Base-by-base conservation (phyloP, 1,140 invertebrate genomes). In the Dreissena rostriformis region DNA sequence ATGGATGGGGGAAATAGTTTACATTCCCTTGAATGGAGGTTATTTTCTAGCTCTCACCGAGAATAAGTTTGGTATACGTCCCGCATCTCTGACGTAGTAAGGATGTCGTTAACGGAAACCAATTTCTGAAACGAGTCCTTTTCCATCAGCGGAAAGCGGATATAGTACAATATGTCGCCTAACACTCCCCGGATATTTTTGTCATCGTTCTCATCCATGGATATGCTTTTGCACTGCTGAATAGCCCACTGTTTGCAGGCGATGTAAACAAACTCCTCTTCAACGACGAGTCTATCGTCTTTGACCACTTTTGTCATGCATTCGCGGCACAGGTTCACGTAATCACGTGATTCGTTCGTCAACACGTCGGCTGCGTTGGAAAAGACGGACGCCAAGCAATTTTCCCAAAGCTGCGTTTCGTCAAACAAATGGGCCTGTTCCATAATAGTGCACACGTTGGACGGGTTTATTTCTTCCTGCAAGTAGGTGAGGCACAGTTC, bases 401-500 rank as follows among this genome's bases (percentile, higher is more conserved):
- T 68, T 22, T 74, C 61, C 24, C 39, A 53, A 14, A 85, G 70
- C 1, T 83, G 73, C n/a, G 68, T 49, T 49, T 86, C 87, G 17
- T 81, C 84, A 70, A 86, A 86, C 19, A 84, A 26, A 22, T 86
- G 77, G 6, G 84, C 80, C n/a, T 86, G 76, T 55, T 88, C 87
- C 57, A 88, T 66, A 11, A 86, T 82, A 11, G 85, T 73, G 53
- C 87, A 97, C 12, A 96, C 96, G 94, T 97, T 97, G 86, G 97
- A 96, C 29, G 95, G 95, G 28, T 95, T 95, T 39, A 97, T 93
- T 91, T 96, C 96, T 28, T 95, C 95, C 88, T 96, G 95, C 11
- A 97, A 93, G 92, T 96, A 97, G 88, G 96, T 96, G 1, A 97
- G 96, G 93, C 97, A 97, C 86, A 96, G 95, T 82, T 96, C 95